phyloP scores from a whole-genome alignment of 2,113 vertebrate genomes.

The Myodes glareolus region DNA sequence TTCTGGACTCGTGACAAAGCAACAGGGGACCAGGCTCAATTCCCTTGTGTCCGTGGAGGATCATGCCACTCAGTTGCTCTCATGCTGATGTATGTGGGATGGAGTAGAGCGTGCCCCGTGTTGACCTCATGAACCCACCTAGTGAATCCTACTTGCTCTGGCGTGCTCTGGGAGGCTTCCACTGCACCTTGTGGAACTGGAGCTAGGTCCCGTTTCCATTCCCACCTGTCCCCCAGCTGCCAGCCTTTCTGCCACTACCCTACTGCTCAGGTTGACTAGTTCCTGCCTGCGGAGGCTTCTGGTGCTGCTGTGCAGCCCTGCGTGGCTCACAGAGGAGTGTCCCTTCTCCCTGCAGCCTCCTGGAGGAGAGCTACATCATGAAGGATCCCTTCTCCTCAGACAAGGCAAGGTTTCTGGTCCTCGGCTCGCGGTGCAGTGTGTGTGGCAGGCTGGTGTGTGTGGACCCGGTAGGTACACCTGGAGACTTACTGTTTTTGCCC shows the following conservation, averaged over 20 bases:
- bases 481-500: rapidly evolving
- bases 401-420: constrained; percentile 90
- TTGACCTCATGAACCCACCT: neutral
- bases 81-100: neutral
- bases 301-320: neutral
- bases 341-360: constrained; percentile 83
- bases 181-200: neutral
- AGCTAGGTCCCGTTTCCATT: neutral
- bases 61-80: too few relatives aligned
- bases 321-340: neutral
- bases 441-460: constrained; percentile 90
- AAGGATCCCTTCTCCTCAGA: constrained; percentile 92
- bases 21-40: neutral
- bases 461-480: constrained; percentile 85
- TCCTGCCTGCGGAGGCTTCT: neutral
- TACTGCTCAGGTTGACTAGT: too few relatives aligned
- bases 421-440: constrained; percentile 89
- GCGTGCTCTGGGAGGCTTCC: neutral
- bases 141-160: neutral
- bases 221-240: neutral
- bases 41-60: too few relatives aligned
- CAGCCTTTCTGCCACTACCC: neutral
- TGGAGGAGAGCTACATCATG: constrained; percentile 92
- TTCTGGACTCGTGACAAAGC: neutral
- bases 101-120: neutral